A percentile compares a stretch with the other conserved stretches of the same genome.
Conservation (phyloP, 2,113 vertebrate species). For the Lepus europaeus region DNA sequence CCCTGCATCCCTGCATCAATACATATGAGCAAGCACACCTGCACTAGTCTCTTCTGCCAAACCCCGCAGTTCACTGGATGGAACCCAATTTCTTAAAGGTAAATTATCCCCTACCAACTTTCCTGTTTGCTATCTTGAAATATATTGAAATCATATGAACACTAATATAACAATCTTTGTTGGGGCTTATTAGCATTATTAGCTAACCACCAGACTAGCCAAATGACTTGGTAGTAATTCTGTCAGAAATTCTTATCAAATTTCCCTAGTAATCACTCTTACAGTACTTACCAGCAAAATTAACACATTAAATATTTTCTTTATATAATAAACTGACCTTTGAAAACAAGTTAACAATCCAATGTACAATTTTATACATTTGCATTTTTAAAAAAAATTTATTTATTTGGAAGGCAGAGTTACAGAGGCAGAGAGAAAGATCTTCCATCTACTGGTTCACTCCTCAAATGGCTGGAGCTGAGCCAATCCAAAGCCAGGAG, state of each 20-base stretch:
- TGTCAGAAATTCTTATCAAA: background rate
- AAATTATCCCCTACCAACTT: background rate
- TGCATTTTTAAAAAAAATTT: too few relatives aligned
- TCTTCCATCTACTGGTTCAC: too few relatives aligned
- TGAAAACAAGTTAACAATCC: slow-evolving; percentile 40
- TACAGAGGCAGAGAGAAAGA: too few relatives aligned
- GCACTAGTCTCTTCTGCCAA: background rate
- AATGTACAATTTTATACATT: background rate
- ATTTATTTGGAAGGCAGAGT: too few relatives aligned
- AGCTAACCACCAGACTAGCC: background rate
- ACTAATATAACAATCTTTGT: background rate
- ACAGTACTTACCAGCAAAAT: background rate
- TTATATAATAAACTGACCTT: slow-evolving; percentile 46
- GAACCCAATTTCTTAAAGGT: slow-evolving; percentile 13
- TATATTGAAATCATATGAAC: background rate
- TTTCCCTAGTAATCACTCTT: background rate
- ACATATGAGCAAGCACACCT: background rate
- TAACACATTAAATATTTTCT: background rate
- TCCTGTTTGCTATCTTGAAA: background rate
- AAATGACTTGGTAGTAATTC: background rate
- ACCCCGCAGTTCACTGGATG: background rate
- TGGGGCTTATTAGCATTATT: background rate
- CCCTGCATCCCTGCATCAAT: background rate
- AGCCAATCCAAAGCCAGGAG: too few relatives aligned
- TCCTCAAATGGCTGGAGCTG: too few relatives aligned